Evolutionary conservation across 2,113 vertebrate genomes (phyloP).

Genomic region (Lycocorax pyrrhopterus): DNA sequence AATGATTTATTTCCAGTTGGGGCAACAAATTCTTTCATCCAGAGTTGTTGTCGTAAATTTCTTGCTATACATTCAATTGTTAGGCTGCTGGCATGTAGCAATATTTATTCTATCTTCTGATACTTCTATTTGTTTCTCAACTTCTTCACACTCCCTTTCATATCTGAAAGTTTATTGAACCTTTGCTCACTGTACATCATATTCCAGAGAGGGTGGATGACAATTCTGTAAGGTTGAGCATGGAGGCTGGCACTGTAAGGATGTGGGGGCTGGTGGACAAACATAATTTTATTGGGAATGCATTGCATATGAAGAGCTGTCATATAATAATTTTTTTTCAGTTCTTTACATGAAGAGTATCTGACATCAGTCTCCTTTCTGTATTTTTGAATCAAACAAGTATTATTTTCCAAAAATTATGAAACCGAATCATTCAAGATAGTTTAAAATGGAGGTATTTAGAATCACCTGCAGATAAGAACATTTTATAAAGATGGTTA

Average conservation of each 20-base stretch:
- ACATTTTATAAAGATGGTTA: background rate
- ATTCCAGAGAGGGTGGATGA: background rate
- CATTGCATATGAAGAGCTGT: background rate
- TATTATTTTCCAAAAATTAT: background rate
- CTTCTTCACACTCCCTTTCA: slow-evolving; percentile 19
- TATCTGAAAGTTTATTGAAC: slow-evolving; percentile 36
- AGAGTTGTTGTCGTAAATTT: slow-evolving; percentile 24
- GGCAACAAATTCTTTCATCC: background rate
- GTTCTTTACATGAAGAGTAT: background rate
- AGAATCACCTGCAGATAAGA: background rate
- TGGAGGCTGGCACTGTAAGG: background rate
- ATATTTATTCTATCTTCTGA: slow-evolving; percentile 24
- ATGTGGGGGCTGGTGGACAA: background rate
- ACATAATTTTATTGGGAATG: background rate
- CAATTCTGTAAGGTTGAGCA: slow-evolving; percentile 2
- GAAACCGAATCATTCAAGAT: background rate
- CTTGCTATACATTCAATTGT: background rate
- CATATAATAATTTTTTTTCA: background rate
- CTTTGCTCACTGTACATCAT: background rate
- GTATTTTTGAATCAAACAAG: background rate
- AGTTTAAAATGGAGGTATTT: background rate
- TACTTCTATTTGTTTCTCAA: background rate
- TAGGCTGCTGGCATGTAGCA: slow-evolving; percentile 13
- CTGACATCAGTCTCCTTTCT: background rate
- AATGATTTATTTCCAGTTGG: slow-evolving; percentile 21